Base-by-base conservation (phyloP, 2,888 invertebrate genomes). In the Subacronicta megacephala region DNA sequence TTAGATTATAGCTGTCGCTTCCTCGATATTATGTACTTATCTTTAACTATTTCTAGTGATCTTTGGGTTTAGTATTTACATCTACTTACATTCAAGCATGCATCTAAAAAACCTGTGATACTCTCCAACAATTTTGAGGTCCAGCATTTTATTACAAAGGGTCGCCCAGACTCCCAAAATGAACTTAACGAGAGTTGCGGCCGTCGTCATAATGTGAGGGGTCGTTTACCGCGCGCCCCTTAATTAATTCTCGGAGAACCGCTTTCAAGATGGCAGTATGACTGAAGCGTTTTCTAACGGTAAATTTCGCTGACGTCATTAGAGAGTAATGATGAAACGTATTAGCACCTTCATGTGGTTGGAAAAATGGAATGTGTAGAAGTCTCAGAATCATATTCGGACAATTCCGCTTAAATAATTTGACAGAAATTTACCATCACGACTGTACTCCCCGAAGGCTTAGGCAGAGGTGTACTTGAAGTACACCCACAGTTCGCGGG, bases 221-320 rank as follows among this genome's bases (percentile, higher is more conserved):
- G 54, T 72, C 78, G 74, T 69, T 77, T 72, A 69, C 60, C 55
- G 69, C 70, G 50, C 54, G 49, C 16, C 68, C 72, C 61, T 80
- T 82, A 84, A 84, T 84, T 84, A 84, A 79, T 74, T 74, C 62
- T 49, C 53, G 46, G 50, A 58, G 57, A 45, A 55, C 56, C 77
- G 58, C 71, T 70, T 63, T 72, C 55, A 46, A 70, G 66, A 66
- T 55, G 49, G 36, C 45, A 46, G 36, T 45, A 40, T 37, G 52
- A 45, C 47, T 29, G n/a, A 43, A 53, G 18, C 44, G 46, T 46
- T 72, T 52, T 44, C 33, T 60, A 52, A 55, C 29, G 36, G n/a
- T 31, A 50, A 75, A 65, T 65, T 50, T 54, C 49, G 37, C 40
- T 62, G 47, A 47, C 36, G 49, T 49, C 58, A 50, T 50, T 46